These are phyloP conservation scores for Platichthys stellatus DNA, from an alignment of 2,113 vertebrate species.

Conservation along the genomic window DNA sequence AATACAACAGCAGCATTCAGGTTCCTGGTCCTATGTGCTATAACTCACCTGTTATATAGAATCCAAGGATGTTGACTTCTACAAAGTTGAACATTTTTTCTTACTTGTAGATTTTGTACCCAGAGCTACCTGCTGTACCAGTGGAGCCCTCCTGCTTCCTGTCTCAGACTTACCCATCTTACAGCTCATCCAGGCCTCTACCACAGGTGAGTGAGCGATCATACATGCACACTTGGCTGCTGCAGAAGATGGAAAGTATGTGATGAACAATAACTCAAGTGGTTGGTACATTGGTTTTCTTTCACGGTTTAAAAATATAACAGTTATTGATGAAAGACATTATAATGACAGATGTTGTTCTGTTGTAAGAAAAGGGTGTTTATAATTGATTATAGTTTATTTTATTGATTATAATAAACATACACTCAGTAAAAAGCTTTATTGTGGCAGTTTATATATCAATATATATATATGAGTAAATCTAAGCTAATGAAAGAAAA, in stretches of 20 bases:
- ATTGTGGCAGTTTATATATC: not conserved
- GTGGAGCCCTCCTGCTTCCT: slow-evolving; percentile 64
- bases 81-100: not conserved
- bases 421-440: too few relatives aligned
- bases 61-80: too few relatives aligned
- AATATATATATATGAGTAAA: too few relatives aligned
- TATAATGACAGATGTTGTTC: not conserved
- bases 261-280: not conserved
- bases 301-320: not conserved
- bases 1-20: slow-evolving; percentile 47
- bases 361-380: too few relatives aligned
- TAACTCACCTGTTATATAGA: not conserved
- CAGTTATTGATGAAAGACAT: not conserved
- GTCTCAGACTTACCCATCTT: slow-evolving; percentile 55
- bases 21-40: slow-evolving; percentile 20
- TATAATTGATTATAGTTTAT: too few relatives aligned
- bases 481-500: not conserved
- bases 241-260: not conserved
- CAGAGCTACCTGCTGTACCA: slow-evolving; percentile 50
- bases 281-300: not conserved
- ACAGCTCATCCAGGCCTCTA: slow-evolving; percentile 51
- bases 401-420: not conserved
- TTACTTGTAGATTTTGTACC: slow-evolving; percentile 60
- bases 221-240: not conserved
- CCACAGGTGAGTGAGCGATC: slow-evolving; percentile 62